These are phyloP conservation scores for Eubucco bourcierii DNA, from an alignment of 2,113 vertebrate genomes.

Conservation along the genomic window DNA sequence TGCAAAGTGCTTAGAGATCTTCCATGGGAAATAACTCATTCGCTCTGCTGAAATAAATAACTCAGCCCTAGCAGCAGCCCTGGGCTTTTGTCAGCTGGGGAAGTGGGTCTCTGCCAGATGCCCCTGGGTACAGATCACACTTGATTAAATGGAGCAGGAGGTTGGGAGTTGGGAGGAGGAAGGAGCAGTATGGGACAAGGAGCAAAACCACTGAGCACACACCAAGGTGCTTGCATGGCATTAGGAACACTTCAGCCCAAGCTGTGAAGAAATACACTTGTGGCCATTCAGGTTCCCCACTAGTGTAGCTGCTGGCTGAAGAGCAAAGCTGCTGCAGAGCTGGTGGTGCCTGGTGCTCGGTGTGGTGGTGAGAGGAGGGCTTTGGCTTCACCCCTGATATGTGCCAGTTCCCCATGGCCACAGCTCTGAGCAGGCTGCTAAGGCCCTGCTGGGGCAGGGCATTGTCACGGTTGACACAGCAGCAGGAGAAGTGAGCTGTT, in stretches of 20 bases:
- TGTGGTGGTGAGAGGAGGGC: accelerated
- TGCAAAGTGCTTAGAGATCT: background rate
- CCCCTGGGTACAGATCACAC: background rate
- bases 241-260: background rate
- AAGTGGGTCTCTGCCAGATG: background rate
- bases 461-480: accelerated
- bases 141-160: background rate
- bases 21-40: background rate
- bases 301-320: accelerated
- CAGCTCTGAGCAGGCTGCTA: background rate
- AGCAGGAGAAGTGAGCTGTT: background rate
- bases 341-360: background rate
- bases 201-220: background rate
- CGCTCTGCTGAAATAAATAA: background rate
- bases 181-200: background rate
- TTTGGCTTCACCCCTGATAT: accelerated
- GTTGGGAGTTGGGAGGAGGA: background rate
- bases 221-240: background rate
- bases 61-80: background rate
- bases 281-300: accelerated
- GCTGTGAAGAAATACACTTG: background rate
- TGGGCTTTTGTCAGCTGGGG: background rate
- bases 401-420: background rate
- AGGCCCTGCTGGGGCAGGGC: accelerated
- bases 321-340: background rate